Conservation (phyloP, 2,113 vertebrate species). For the Microcebus murinus region DNA sequence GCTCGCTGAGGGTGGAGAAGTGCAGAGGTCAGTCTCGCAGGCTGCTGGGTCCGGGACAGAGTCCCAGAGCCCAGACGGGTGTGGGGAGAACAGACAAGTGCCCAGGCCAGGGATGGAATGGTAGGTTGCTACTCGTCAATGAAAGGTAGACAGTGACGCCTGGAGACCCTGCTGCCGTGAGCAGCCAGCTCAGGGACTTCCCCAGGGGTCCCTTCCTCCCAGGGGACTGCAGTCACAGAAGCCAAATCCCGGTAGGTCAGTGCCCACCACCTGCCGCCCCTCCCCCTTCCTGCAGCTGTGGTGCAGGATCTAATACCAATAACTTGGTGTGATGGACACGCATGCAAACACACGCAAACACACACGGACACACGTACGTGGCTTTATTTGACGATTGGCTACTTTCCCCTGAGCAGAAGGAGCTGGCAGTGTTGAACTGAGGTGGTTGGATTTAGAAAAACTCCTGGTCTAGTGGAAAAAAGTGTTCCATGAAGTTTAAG, state of each 20-base stretch:
- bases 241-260: not conserved
- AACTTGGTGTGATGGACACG: not conserved
- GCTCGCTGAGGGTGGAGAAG: not conserved
- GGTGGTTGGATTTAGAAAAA: not conserved
- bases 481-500: not conserved
- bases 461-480: not conserved
- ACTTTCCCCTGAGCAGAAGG: not conserved
- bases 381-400: not conserved
- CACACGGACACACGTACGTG: rapidly evolving
- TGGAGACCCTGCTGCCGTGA: not conserved
- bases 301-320: not conserved
- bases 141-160: not conserved
- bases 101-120: not conserved
- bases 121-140: not conserved
- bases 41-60: not conserved
- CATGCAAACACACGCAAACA: not conserved
- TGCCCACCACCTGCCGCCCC: not conserved
- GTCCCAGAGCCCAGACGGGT: rapidly evolving
- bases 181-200: not conserved
- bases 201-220: not conserved
- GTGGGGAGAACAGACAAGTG: not conserved
- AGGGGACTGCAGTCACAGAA: not conserved
- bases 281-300: not conserved
- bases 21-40: rapidly evolving
- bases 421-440: not conserved